Evolutionary conservation across 2,797 vertebrate species (phyloP).

Genomic region (Rachycentron canadum): DNA sequence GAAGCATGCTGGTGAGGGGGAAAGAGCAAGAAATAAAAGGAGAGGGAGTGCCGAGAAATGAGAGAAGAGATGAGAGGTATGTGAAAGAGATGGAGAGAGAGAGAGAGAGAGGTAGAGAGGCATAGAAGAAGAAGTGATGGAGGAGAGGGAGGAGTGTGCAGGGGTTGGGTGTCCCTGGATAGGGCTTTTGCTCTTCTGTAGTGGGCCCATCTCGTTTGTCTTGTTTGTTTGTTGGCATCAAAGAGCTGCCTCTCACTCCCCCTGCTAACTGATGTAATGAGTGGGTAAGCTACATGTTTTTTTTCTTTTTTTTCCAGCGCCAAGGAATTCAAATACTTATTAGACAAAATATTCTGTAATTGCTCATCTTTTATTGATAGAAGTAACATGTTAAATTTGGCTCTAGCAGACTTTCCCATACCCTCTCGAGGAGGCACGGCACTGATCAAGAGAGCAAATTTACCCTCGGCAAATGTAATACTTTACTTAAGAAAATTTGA

Average conservation of each 20-base stretch:
- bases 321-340: slow-evolving; percentile 86
- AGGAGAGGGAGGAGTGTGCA: slow-evolving; percentile 62
- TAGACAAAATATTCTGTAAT: slow-evolving; percentile 87
- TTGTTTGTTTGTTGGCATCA: slow-evolving; percentile 86
- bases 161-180: slow-evolving; percentile 79
- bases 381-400: slow-evolving; percentile 83
- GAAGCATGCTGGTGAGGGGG: slow-evolving; percentile 47
- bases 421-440: slow-evolving; percentile 77
- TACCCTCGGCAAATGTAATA: slow-evolving; percentile 76
- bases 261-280: slow-evolving; percentile 83
- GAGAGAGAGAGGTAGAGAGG: slow-evolving; percentile 34
- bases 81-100: slow-evolving; percentile 49
- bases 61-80: slow-evolving; percentile 58
- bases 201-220: slow-evolving; percentile 81
- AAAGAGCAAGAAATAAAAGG: slow-evolving; percentile 55
- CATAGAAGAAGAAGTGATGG: slow-evolving; percentile 40
- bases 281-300: slow-evolving; percentile 81
- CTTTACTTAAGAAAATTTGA: slow-evolving; percentile 84
- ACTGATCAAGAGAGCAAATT: slow-evolving; percentile 82
- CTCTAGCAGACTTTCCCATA: slow-evolving; percentile 73
- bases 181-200: slow-evolving; percentile 73
- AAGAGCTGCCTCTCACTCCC: slow-evolving; percentile 80
- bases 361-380: slow-evolving; percentile 88
- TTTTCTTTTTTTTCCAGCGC: slow-evolving; percentile 58
- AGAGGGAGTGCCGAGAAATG: slow-evolving; percentile 53